These are phyloP conservation scores for Girardia tigrina DNA, from an alignment of 2,888 invertebrate genomes.

Conservation along the genomic window DNA sequence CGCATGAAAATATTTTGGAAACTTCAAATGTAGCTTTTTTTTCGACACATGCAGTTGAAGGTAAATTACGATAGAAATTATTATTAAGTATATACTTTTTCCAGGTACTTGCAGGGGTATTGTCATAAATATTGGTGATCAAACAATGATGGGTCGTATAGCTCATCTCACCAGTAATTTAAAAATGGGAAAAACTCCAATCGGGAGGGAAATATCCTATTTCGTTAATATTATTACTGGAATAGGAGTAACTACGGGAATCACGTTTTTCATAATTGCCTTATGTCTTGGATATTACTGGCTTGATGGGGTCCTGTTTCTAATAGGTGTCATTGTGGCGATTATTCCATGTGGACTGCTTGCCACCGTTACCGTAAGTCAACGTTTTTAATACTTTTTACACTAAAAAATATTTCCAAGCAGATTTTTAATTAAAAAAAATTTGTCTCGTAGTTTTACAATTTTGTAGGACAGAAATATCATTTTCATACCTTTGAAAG, in stretches of 20 bases:
- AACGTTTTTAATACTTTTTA: no score
- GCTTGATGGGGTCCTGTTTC: conserved; percentile 95
- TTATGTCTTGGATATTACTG: conserved; percentile 91
- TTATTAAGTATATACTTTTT: background rate
- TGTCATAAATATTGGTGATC: conserved; percentile 49
- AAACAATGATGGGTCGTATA: conserved; percentile 51
- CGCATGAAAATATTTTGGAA: conserved; percentile 82
- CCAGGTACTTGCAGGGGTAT: conserved; percentile 47
- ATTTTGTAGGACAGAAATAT: no score
- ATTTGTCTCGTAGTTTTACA: no score
- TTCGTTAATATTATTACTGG: conserved; percentile 94
- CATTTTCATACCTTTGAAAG: no score
- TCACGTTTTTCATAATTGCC: conserved; percentile 92
- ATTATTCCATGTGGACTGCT: conserved; percentile 96
- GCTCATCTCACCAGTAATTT: conserved; percentile 51
- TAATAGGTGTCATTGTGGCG: conserved; percentile 94
- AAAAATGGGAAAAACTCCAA: conserved; percentile 67
- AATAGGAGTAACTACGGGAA: conserved; percentile 62
- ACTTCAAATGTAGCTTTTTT: conserved; percentile 87
- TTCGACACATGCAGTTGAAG: conserved; percentile 87
- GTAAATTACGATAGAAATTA: conserved; percentile 44
- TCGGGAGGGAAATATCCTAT: conserved; percentile 94
- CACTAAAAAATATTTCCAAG: no score
- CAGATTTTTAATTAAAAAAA: no score
- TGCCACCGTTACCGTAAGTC: conserved; percentile 78